Evolutionary conservation across 2,113 vertebrate genomes (phyloP).

Genomic region (Axis porcinus): DNA sequence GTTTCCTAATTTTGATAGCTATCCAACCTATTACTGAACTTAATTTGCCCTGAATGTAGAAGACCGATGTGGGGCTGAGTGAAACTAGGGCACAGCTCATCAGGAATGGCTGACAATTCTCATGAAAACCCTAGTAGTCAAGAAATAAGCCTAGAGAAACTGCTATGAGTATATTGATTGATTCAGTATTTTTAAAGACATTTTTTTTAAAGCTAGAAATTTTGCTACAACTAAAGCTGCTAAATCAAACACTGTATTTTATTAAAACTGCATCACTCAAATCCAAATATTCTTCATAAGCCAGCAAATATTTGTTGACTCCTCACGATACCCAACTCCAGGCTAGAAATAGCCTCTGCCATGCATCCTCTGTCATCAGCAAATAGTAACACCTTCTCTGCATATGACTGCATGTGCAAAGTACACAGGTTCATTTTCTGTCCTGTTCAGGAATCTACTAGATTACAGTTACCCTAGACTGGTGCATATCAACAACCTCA

Average conservation of each 20-base stretch:
- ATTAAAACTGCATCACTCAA: not conserved
- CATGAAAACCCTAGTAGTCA: not conserved
- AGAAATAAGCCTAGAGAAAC: not conserved
- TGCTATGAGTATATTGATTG: not conserved
- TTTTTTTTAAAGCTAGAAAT: not conserved
- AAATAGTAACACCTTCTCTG: not conserved
- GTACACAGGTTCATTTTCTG: not conserved
- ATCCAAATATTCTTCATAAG: not conserved
- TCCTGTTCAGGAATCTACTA: not conserved
- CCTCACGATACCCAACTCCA: not conserved
- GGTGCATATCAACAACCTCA: not conserved
- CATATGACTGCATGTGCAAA: not conserved
- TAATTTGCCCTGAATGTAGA: not conserved
- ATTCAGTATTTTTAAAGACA: not conserved
- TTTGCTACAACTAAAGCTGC: not conserved
- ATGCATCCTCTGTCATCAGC: not conserved
- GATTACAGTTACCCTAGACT: not conserved
- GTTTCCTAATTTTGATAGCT: not conserved
- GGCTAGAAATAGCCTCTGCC: not conserved
- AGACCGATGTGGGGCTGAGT: not conserved
- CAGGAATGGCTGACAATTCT: not conserved
- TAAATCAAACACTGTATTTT: not conserved
- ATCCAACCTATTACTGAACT: not conserved
- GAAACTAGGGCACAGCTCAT: not conserved
- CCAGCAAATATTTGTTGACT: not conserved